Percentiles rank a stretch among this genome's conserved stretches.
Conservation (phyloP, 2,113 vertebrate genomes). For the Spea bombifrons region DNA sequence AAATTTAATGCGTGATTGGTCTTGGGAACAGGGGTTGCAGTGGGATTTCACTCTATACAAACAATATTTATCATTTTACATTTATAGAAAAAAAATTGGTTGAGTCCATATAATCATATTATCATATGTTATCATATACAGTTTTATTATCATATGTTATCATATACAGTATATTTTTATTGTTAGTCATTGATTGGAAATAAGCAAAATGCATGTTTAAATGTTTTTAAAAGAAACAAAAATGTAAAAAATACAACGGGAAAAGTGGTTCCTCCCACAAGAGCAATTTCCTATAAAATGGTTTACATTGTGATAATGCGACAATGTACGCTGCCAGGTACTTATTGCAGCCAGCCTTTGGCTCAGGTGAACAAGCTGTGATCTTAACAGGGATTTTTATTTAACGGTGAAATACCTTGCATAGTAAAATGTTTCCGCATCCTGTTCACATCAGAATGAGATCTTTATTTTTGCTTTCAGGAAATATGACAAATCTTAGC, state of each 20-base stretch:
- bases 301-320: not conserved
- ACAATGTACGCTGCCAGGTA: too few relatives aligned
- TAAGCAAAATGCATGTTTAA: not conserved
- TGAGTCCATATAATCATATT: too few relatives aligned
- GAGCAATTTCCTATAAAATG: constrained; percentile 9
- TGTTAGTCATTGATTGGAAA: too few relatives aligned
- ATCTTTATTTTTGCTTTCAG: not conserved
- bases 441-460: constrained; percentile 2
- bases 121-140: too few relatives aligned
- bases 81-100: too few relatives aligned
- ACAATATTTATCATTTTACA: too few relatives aligned
- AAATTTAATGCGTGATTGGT: not conserved
- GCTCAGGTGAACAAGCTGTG: too few relatives aligned
- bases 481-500: not conserved
- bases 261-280: not conserved
- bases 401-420: too few relatives aligned
- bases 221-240: not conserved
- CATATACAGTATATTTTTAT: too few relatives aligned
- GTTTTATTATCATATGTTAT: too few relatives aligned
- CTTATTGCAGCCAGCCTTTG: too few relatives aligned
- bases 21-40: not conserved
- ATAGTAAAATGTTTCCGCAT: not conserved
- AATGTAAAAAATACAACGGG: not conserved
- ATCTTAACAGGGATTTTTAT: too few relatives aligned
- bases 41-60: not conserved